phyloP scores from a whole-genome alignment of 2,113 vertebrate genomes.

The Zosterops borbonicus region DNA sequence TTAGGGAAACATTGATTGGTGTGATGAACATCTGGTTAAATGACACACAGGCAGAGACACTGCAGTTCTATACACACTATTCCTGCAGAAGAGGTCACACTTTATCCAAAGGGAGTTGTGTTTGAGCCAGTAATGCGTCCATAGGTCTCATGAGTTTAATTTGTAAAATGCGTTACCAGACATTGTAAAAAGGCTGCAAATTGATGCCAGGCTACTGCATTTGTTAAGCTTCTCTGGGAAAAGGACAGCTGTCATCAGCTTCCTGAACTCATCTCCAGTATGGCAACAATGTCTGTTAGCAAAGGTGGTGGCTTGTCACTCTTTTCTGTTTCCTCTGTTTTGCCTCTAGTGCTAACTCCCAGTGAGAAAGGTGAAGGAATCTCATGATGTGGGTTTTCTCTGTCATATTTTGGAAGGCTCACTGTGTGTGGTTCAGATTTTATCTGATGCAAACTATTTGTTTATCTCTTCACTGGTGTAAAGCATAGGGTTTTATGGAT shows the following conservation, averaged over 20 bases:
- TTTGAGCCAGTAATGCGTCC: not conserved
- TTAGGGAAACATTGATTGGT: not conserved
- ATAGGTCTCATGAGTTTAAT: not conserved
- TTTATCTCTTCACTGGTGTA: slow-evolving; percentile 1
- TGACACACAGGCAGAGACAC: not conserved
- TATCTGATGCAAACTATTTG: not conserved
- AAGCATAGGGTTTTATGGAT: not conserved
- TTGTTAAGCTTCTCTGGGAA: not conserved
- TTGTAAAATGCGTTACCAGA: not conserved
- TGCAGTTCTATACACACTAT: not conserved
- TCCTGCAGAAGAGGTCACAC: not conserved
- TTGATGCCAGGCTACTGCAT: not conserved
- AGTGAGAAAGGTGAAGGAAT: not conserved
- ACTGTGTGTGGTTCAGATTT: not conserved
- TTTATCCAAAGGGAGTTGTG: not conserved
- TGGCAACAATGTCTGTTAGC: not conserved
- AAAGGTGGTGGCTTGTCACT: not conserved
- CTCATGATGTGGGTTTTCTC: not conserved
- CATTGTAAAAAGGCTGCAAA: not conserved
- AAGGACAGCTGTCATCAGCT: not conserved
- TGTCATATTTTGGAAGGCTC: not conserved
- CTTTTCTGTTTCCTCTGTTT: not conserved
- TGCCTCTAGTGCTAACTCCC: not conserved
- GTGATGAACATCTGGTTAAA: slow-evolving; percentile 17
- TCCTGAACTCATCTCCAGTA: not conserved